Conservation (phyloP, 2,888 invertebrate genomes). For the Ceramica pisi region DNA sequence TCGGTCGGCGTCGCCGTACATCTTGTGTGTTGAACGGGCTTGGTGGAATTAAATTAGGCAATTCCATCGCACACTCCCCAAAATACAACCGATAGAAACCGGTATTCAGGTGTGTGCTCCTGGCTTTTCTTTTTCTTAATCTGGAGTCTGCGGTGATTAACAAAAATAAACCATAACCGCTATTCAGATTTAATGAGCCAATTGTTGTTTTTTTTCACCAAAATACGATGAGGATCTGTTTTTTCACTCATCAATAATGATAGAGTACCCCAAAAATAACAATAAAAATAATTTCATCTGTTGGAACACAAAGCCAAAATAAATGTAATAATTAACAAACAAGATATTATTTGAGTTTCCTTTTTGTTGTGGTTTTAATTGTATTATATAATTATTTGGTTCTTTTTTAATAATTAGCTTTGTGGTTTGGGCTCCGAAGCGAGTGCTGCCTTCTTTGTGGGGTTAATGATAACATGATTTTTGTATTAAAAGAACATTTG, state of each 20-base stretch:
- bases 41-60: too few relatives aligned
- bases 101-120: too few relatives aligned
- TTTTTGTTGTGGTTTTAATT: conserved; percentile 82
- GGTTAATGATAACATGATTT: conserved; percentile 73
- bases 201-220: conserved; percentile 12
- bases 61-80: too few relatives aligned
- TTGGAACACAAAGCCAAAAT: conserved; percentile 42
- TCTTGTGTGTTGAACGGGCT: too few relatives aligned
- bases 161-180: background rate
- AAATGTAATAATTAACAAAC: conserved; percentile 52
- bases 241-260: conserved; percentile 31
- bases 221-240: conserved; percentile 12
- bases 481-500: conserved; percentile 71
- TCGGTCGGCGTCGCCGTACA: too few relatives aligned
- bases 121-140: too few relatives aligned
- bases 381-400: conserved; percentile 68
- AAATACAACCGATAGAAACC: too few relatives aligned
- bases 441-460: conserved; percentile 68
- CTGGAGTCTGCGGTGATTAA: conserved; percentile 4
- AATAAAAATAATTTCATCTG: conserved; percentile 22
- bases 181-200: conserved; percentile 34
- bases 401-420: conserved; percentile 50
- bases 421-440: conserved; percentile 52
- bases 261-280: conserved; percentile 26
- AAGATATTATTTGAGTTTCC: conserved; percentile 56